A percentile compares a stretch with the other conserved stretches of the same genome.
phyloP scores from a whole-genome alignment of 1,140 invertebrate genomes.

The Marisa cornuarietis region DNA sequence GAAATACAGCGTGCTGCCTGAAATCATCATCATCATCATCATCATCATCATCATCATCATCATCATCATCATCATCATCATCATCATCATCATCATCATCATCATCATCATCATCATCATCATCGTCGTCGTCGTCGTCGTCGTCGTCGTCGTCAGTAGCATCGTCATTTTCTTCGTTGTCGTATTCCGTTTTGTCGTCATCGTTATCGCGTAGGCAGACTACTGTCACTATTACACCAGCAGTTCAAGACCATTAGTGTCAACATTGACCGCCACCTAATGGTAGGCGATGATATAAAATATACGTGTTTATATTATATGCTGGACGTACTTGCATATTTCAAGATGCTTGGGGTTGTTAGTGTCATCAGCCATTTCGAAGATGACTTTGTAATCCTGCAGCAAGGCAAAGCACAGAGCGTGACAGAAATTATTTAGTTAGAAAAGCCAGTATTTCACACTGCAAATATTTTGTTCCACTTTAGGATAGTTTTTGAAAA shows the following conservation, averaged over 20 bases:
- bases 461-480: too few species aligned
- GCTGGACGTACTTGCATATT: slow-evolving; percentile 56
- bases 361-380: slow-evolving; percentile 56
- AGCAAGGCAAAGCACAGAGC: slow-evolving; percentile 31
- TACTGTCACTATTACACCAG: too few species aligned
- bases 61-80: not conserved
- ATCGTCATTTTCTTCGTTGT: not conserved
- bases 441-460: too few species aligned
- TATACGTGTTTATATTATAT: too few species aligned
- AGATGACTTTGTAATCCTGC: slow-evolving; percentile 60
- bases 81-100: not conserved
- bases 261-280: too few species aligned
- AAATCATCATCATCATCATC: slow-evolving; percentile 21
- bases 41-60: not conserved
- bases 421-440: too few species aligned
- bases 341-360: slow-evolving; percentile 55
- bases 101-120: not conserved
- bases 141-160: not conserved
- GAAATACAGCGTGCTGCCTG: slow-evolving; percentile 57
- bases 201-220: not conserved
- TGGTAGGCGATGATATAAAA: too few species aligned
- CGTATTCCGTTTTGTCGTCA: too few species aligned
- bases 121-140: not conserved
- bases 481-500: too few species aligned
- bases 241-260: too few species aligned